Percentiles rank a stretch among this genome's conserved stretches.
Conservation (phyloP, 1,140 invertebrate genomes). For the Arctopsyche grandis region DNA sequence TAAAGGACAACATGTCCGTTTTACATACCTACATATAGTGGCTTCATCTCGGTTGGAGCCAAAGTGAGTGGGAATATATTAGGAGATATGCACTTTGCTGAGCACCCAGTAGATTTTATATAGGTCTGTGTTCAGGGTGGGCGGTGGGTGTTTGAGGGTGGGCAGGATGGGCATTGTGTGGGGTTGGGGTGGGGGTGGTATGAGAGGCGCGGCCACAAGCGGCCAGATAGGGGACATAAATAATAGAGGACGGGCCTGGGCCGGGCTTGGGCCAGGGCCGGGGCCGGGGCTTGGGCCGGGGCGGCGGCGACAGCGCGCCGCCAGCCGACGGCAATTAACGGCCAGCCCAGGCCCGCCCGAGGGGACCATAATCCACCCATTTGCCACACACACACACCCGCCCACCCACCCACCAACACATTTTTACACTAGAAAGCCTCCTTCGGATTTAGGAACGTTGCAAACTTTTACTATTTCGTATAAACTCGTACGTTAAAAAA, state of each 20-base stretch:
- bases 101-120: conserved; percentile 6
- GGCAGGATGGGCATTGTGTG: neutral
- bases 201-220: conserved; percentile 28
- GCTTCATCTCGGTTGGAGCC: no score
- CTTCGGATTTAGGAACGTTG: neutral
- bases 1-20: no score
- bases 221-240: conserved; percentile 44
- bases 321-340: conserved; percentile 39
- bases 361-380: conserved; percentile 43
- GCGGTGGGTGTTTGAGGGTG: neutral
- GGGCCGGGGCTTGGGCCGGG: neutral
- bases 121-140: neutral
- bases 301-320: conserved; percentile 34
- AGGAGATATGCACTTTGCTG: neutral
- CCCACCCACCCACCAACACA: neutral
- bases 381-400: conserved; percentile 15
- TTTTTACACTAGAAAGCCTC: neutral
- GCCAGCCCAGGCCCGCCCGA: conserved; percentile 27
- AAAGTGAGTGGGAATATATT: no score
- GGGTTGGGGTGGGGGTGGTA: neutral
- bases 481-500: neutral
- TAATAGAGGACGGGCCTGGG: conserved; percentile 28
- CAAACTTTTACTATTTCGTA: no score
- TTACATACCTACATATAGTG: no score
- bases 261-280: neutral